Base-by-base conservation (phyloP, 1,140 invertebrate species). In the Stenopsyche tienmushanensis region DNA sequence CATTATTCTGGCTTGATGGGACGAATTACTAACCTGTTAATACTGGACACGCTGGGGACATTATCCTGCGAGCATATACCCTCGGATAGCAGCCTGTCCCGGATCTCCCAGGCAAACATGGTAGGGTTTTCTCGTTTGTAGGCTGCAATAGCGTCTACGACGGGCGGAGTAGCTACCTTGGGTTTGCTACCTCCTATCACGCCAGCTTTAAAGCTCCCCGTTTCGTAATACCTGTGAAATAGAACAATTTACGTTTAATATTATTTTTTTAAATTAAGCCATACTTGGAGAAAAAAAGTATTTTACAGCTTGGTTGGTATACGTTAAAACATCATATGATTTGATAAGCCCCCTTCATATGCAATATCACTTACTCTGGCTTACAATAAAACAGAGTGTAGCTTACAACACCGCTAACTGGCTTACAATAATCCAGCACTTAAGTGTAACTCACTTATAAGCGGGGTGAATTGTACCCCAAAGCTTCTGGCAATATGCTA, bases 71-170 rank as follows among this genome's bases (percentile, higher is more conserved):
- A 96, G 80, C 97, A 99, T 73, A 99, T 96, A 26, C 92, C 92
- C 77, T 99, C 97, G 1, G 94, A 90, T 57, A 99, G 84, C 71
- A 99, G 86, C 79, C 96, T 86, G 81, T 99, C 97, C 34, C 97
- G 83, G 73, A 99, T 99, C 80, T 99, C 97, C 97, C 97, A 99
- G 1, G 97, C 97, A 78, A 99, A 99, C 96, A 99, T 99, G 15
- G 97, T 99, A 0, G 97, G 97, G 81, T 99, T 99, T 78, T 98
- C 95, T 65, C 94, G 85, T 78, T 99, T 99, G 84, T 99, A 99
- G 70, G 94, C 92, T 1, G 96, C 93, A 69, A 99, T 99, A 42
- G 96, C 96, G 75, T 99, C 94, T 23, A 99, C 97, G 9, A 99
- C 97, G 47, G 94, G 93, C 0, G 96, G 96, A 0, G 97, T 99